Base-by-base conservation (phyloP, 1,140 invertebrate species). In the Pseudomyrmex flavicornis region DNA sequence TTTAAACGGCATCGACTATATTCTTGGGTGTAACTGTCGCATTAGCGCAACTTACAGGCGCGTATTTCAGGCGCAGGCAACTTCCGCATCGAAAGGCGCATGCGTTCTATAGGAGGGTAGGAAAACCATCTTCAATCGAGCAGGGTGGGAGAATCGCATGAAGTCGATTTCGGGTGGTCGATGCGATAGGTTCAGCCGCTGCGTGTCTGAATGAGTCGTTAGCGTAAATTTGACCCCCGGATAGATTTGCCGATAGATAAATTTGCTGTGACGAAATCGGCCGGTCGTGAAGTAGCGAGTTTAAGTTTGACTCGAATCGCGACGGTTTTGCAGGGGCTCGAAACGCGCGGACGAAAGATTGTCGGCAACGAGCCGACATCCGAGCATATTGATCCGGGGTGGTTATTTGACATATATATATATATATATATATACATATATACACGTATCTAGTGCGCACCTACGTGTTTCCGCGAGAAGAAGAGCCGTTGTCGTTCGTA, bases 161-260 rank as follows among this genome's bases (percentile, higher is more conserved):
- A 35, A 35, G 22, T 61, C 26, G 50, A 82, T 76, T 86, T 86
- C 58, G 74, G 22, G 46, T 83, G 13, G 58, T 83, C 58, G 58
- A 75, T 73, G 26, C 48, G 48, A 22, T 2, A 62, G 17, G 44
- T 80, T 68, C 62, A 62, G 35, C 35, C 65, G 61, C 1, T 44
- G 2, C 12, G 20, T 68, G 17, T 5, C 9, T 17, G 9, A 12
- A 54, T 3, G 22, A 17, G 13, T 69, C 20, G 22, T 61, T 52
- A 35, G 44, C 12, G 17, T 70, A 44, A 76, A 76, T 52, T 35
- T 7, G 13, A 44, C 15, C 22, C 20, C 1, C 20, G 10, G 46
- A 59, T 35, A 35, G 5, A 5, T 35, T 35, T 35, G 0, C 35
- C 7, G 35, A 26, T 26, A 7, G 35, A 35, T 35, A 35, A 5